Conservation (phyloP, 2,797 vertebrate species). For the Oryzias sinensis region DNA sequence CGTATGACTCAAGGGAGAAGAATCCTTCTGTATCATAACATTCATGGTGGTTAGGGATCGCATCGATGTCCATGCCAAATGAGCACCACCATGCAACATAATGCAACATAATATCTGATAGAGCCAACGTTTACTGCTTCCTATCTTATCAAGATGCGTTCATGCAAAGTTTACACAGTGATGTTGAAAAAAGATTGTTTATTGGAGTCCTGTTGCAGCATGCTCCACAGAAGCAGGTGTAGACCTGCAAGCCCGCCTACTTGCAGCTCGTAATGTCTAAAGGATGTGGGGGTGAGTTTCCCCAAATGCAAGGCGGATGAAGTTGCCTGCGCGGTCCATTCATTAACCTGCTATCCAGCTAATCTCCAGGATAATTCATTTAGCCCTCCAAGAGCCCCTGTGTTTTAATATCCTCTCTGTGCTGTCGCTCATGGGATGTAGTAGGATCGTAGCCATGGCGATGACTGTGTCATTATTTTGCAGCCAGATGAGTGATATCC, state of each 20-base stretch:
- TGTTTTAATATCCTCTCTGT: slow-evolving; percentile 74
- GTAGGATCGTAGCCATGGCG: slow-evolving; percentile 72
- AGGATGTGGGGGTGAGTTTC: slow-evolving; percentile 10
- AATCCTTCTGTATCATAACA: slow-evolving; percentile 26
- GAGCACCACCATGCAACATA: slow-evolving; percentile 16
- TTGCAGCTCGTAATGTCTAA: slow-evolving; percentile 27
- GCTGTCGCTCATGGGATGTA: slow-evolving; percentile 56
- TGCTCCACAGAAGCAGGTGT: slow-evolving; percentile 58
- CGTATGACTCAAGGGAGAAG: slow-evolving; percentile 17
- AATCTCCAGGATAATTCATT: slow-evolving; percentile 78
- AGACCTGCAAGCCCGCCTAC: slow-evolving; percentile 48
- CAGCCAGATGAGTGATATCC: slow-evolving; percentile 79
- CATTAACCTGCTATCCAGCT: slow-evolving; percentile 73
- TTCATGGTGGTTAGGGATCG: slow-evolving; percentile 24
- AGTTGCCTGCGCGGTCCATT: slow-evolving; percentile 63
- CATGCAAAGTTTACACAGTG: slow-evolving; percentile 61
- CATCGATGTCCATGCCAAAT: slow-evolving; percentile 15
- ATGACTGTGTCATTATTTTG: slow-evolving; percentile 82
- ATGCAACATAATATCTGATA: slow-evolving; percentile 38
- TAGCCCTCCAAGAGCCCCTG: slow-evolving; percentile 65
- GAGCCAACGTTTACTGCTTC: slow-evolving; percentile 23
- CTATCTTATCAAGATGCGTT: slow-evolving; percentile 45
- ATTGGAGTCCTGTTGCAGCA: slow-evolving; percentile 62
- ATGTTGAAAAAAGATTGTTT: slow-evolving; percentile 56
- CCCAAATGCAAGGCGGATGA: slow-evolving; percentile 21